phyloP scores from a whole-genome alignment of 1,140 invertebrate species.

The Microplitis demolitor region DNA sequence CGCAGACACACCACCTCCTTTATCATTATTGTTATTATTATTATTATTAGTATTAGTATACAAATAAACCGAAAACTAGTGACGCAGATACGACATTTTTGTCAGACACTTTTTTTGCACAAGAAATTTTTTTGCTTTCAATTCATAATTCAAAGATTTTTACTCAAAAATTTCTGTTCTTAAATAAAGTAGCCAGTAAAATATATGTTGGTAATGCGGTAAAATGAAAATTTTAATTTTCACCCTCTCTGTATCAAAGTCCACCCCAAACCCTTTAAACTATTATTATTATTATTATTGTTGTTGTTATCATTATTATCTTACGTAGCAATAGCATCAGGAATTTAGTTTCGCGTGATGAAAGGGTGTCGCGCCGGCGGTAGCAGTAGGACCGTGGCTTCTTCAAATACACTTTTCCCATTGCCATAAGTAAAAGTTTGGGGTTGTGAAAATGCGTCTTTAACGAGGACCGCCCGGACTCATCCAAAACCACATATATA shows the following conservation, averaged over 20 bases:
- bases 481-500: neutral
- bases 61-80: constrained; percentile 24
- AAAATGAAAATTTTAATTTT: neutral
- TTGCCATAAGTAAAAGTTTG: neutral
- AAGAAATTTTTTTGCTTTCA: too few relatives aligned
- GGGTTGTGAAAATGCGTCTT: constrained; percentile 44
- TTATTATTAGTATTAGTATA: neutral
- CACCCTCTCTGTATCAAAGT: neutral
- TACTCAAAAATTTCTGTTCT: neutral
- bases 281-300: constrained; percentile 1
- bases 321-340: neutral
- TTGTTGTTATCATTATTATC: constrained; percentile 11
- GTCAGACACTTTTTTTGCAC: too few relatives aligned
- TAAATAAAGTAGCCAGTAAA: neutral
- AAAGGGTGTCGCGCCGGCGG: neutral
- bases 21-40: constrained; percentile 21
- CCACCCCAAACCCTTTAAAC: constrained; percentile 25
- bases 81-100: constrained; percentile 5
- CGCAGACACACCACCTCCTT: constrained; percentile 37
- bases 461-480: constrained; percentile 39
- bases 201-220: neutral
- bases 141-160: neutral
- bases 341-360: neutral
- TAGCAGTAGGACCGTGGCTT: neutral
- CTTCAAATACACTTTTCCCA: neutral